Evolutionary conservation across 2,113 vertebrate genomes (phyloP), one percentile per base, ranked within the genome.

Genomic region (Boulengeromyrus knoepffleri): DNA sequence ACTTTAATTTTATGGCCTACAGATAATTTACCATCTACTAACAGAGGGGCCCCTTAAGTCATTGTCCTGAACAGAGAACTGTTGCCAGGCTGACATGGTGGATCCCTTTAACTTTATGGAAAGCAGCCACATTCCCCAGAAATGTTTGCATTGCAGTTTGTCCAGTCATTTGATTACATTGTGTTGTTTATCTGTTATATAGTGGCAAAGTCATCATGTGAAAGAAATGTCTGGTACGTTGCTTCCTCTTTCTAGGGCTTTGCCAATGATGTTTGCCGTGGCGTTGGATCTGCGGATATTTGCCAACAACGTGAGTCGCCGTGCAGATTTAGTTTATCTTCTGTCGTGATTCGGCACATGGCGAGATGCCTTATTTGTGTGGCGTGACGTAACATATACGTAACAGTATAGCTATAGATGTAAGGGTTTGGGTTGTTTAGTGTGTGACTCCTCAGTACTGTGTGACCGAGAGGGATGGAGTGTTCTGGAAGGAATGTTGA

Each of bases 211-310:
- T 46, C n/a, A n/a, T 49, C 52, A 46, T 42, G 87, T 58, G 27
- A 49, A 88, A 19, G 49, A 70, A 70, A 24, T 21, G 12, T 74
- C 70, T 39, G 15, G 31, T 39, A 39, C 5, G 0, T 77, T 15
- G 36, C 36, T 80, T 92, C 74, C 62, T 92, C 17, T 85, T 92
- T 83, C 12, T 88, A 99, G 99, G 99, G 98, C 98, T 53, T 96
- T 99, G 90, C 96, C 97, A 0, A 95, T 99, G 91, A 99, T 99
- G 99, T 98, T 97, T 88, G 96, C 97, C 0, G 97, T 99, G 52
- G 96, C 98, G 0, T 96, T 99, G 31, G 99, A 99, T 91, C 97
- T 99, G 90, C 95, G 98, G 31, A 96, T 99, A 90, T 99, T 99
- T 92, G 99, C 99, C 93, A 99, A 99, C 92, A 99, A 96, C 6